Evolutionary conservation across 2,113 vertebrate genomes (phyloP).

Genomic region (Chloebia gouldiae): DNA sequence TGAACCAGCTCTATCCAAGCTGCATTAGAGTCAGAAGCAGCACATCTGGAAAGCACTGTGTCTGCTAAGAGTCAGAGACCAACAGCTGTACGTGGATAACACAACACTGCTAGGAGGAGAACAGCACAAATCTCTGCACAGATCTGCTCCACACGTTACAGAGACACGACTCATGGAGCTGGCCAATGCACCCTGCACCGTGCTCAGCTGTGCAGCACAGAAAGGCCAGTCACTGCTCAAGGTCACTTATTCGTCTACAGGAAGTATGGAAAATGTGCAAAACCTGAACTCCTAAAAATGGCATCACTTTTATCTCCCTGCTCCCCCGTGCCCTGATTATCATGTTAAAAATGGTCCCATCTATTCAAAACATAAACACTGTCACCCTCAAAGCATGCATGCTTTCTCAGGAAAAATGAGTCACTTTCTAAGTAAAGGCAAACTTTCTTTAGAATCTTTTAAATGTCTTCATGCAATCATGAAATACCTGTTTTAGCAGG

Average conservation of each 20-base stretch:
- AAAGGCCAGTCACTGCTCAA: neutral
- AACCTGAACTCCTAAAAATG: neutral
- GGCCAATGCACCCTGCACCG: neutral
- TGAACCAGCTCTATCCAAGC: neutral
- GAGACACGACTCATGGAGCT: neutral
- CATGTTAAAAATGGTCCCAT: neutral
- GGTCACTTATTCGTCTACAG: neutral
- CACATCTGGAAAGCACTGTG: neutral
- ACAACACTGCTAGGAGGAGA: neutral
- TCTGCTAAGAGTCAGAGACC: neutral
- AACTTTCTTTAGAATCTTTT: neutral
- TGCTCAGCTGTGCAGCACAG: neutral
- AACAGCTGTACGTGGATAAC: neutral
- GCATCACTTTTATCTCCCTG: neutral
- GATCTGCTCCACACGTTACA: neutral
- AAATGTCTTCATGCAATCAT: neutral
- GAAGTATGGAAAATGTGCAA: neutral
- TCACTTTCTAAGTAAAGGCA: neutral
- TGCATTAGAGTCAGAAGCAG: neutral
- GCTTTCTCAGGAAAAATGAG: constrained; percentile 10
- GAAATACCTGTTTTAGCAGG: neutral
- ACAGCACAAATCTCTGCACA: fast-evolving
- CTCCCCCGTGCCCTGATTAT: neutral
- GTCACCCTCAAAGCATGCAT: neutral
- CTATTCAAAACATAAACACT: constrained; percentile 1